These are phyloP conservation scores for Zygogramma bicolorata DNA, from an alignment of 2,888 invertebrate species.

Conservation along the genomic window DNA sequence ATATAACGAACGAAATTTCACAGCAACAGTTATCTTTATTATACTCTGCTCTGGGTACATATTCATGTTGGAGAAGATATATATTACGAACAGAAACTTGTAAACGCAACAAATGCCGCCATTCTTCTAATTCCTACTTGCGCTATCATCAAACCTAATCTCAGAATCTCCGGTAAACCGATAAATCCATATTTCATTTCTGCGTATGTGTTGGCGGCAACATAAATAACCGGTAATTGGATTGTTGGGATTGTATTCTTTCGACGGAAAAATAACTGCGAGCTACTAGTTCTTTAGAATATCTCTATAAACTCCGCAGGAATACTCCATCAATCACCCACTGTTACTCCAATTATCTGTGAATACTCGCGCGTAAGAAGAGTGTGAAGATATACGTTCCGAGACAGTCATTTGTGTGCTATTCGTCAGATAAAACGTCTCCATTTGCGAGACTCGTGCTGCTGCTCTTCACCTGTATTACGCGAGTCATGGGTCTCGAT, in stretches of 20 bases:
- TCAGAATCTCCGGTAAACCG: conserved; percentile 2
- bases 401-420: conserved; percentile 30
- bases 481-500: conserved; percentile 1
- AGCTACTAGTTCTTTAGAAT: conserved; percentile 28
- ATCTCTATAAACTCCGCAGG: conserved; percentile 22
- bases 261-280: conserved; percentile 29
- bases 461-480: conserved; percentile 15
- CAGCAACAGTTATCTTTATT: no score
- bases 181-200: conserved; percentile 19
- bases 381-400: conserved; percentile 38
- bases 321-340: conserved; percentile 35
- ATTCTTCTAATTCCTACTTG: conserved; percentile 17
- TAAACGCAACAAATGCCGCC: neutral
- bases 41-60: no score
- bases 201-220: conserved; percentile 15
- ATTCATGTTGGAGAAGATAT: neutral
- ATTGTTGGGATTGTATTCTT: conserved; percentile 31
- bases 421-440: conserved; percentile 29
- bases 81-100: neutral
- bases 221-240: conserved; percentile 32
- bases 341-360: conserved; percentile 36
- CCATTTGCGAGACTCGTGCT: conserved; percentile 15
- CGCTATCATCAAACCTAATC: conserved; percentile 11
- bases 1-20: no score
- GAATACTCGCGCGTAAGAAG: conserved; percentile 35